These are phyloP conservation scores for Peromyscus californicus DNA, from an alignment of 2,113 vertebrate genomes.

Conservation along the genomic window DNA sequence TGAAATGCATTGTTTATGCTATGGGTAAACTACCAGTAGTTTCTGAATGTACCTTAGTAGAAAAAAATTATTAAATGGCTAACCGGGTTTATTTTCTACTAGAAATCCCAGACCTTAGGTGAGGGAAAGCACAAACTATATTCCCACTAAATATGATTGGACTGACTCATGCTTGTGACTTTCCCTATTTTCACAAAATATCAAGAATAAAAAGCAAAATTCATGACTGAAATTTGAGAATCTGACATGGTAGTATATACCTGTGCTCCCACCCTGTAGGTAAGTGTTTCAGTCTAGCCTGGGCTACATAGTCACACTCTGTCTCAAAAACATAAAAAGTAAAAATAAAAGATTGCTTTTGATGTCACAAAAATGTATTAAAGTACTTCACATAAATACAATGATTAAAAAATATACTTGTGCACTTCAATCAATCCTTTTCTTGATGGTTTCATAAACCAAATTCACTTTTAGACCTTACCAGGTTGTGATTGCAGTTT, in stretches of 20 bases:
- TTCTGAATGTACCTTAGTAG: background rate
- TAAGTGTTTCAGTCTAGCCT: background rate
- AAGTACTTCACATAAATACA: background rate
- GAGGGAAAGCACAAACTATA: background rate
- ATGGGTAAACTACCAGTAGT: background rate
- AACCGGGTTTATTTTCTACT: background rate
- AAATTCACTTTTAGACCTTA: background rate
- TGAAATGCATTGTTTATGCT: background rate
- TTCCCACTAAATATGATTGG: background rate
- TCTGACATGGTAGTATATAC: accelerated
- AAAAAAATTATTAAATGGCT: background rate
- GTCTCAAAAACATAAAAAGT: background rate
- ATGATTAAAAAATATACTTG: background rate
- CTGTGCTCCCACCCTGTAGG: background rate
- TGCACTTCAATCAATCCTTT: background rate
- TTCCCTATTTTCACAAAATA: accelerated
- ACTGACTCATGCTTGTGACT: background rate
- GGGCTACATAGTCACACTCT: background rate
- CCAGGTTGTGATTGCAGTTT: conserved; percentile 41
- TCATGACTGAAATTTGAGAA: background rate
- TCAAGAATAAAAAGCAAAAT: background rate
- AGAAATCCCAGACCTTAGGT: background rate
- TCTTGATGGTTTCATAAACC: background rate
- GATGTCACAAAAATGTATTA: conserved; percentile 3
- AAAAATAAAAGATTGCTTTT: background rate